phyloP scores from a whole-genome alignment of 1,140 invertebrate genomes.

The Drosophila ironensis region DNA sequence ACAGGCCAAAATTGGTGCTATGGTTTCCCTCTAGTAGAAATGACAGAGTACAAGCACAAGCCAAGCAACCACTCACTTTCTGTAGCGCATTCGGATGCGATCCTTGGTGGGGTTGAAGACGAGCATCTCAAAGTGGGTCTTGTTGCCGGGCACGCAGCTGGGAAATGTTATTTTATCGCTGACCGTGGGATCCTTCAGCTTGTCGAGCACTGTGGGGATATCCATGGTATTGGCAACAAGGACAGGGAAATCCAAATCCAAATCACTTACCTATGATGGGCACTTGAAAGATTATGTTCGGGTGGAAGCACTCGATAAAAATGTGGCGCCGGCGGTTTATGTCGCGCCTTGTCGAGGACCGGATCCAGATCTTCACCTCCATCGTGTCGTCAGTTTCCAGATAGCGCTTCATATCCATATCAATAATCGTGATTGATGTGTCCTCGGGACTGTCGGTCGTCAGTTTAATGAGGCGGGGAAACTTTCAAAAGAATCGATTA shows the following conservation, averaged over 20 bases:
- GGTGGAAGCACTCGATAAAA: conserved; percentile 55
- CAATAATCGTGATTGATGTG: conserved; percentile 18
- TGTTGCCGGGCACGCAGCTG: conserved; percentile 33
- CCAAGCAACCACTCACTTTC: conserved; percentile 35
- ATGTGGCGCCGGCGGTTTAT: conserved; percentile 57
- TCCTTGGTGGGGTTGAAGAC: conserved; percentile 55
- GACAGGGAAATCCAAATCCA: too few species aligned
- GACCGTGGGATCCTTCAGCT: not conserved
- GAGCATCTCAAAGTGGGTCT: conserved; percentile 54
- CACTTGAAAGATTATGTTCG: conserved; percentile 71
- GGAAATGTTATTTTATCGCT: conserved; percentile 45
- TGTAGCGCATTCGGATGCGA: conserved; percentile 21
- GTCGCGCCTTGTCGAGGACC: not conserved
- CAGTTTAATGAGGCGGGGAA: conserved; percentile 43
- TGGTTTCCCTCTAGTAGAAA: too few species aligned
- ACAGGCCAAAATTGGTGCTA: conserved; percentile 45
- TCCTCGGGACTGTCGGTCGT: conserved; percentile 56
- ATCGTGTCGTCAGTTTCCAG: conserved; percentile 52
- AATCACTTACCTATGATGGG: conserved; percentile 55
- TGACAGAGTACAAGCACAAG: too few species aligned
- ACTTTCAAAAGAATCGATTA: too few species aligned
- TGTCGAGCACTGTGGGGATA: conserved; percentile 16
- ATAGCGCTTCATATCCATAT: conserved; percentile 32
- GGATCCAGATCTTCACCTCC: conserved; percentile 43
- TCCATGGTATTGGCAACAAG: not conserved